These are phyloP conservation scores for Saccopteryx bilineata DNA, from an alignment of 2,113 vertebrate species.

Conservation along the genomic window DNA sequence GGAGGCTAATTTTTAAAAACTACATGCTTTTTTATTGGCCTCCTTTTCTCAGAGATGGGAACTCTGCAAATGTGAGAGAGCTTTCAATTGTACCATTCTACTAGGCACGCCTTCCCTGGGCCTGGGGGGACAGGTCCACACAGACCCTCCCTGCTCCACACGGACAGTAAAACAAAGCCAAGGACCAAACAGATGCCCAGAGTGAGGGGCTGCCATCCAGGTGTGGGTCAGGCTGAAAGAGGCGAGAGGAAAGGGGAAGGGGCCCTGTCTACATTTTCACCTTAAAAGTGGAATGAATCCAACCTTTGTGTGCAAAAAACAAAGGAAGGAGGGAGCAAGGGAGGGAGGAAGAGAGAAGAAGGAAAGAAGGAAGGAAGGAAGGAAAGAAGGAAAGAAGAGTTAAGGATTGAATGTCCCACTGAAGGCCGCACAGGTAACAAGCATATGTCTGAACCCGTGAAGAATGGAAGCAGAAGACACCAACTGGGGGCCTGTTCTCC, in stretches of 20 bases:
- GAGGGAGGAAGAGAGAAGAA: accelerated
- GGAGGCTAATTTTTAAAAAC: not conserved
- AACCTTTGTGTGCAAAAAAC: not conserved
- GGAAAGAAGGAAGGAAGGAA: accelerated
- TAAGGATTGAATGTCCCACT: constrained; percentile 77
- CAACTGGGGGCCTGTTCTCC: constrained; percentile 65
- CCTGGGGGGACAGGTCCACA: not conserved
- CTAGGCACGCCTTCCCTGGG: not conserved
- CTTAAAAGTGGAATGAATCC: not conserved
- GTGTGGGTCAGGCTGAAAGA: not conserved
- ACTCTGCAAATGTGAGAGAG: not conserved
- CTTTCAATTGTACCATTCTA: not conserved
- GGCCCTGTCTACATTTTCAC: not conserved
- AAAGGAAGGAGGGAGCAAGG: not conserved
- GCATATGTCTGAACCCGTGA: constrained; percentile 61
- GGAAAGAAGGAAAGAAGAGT: not conserved
- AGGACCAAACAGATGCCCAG: not conserved
- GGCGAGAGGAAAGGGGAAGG: not conserved
- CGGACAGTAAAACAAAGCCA: not conserved
- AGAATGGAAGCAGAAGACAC: constrained; percentile 61
- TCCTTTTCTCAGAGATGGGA: constrained; percentile 21
- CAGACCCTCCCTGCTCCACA: accelerated
- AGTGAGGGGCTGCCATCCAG: not conserved
- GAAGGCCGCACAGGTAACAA: constrained; percentile 74
- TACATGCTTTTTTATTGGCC: not conserved